A percentile compares a stretch with the other conserved stretches of the same genome.
Conservation (phyloP, 2,113 vertebrate species). For the Campylomormyrus numenius region DNA sequence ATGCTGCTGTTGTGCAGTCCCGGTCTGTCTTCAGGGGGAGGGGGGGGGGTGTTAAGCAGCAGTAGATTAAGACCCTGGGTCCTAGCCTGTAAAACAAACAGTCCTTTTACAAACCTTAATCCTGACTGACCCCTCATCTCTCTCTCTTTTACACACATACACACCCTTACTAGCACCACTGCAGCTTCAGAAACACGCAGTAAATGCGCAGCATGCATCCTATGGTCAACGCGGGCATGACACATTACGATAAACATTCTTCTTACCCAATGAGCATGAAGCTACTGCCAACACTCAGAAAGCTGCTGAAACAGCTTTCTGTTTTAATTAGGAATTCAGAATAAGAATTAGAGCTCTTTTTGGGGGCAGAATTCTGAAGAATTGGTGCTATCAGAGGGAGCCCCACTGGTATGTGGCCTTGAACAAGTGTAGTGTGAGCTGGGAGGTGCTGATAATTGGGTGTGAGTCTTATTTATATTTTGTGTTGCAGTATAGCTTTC, state of each 20-base stretch:
- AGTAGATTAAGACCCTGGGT: conserved; percentile 20
- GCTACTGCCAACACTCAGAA: background rate
- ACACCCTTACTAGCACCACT: background rate
- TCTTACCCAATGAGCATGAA: background rate
- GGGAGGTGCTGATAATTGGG: background rate
- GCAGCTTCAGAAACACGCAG: background rate
- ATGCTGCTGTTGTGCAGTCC: too few species aligned
- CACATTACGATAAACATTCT: background rate
- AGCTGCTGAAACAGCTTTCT: background rate
- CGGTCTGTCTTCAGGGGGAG: too few species aligned
- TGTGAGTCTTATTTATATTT: background rate
- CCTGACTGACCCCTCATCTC: conserved; percentile 30
- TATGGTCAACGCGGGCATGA: background rate
- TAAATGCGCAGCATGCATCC: background rate
- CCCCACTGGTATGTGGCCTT: background rate
- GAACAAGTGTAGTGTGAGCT: background rate
- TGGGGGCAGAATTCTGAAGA: background rate
- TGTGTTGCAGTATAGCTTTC: background rate
- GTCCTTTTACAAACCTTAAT: conserved; percentile 57
- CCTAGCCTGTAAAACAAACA: conserved; percentile 65
- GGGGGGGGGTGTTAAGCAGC: too few species aligned
- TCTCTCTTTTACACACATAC: background rate
- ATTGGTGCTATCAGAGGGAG: background rate
- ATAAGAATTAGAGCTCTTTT: background rate
- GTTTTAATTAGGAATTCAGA: background rate